These are phyloP conservation scores for Anguilla japonica DNA, from an alignment of 2,113 vertebrate species.

Conservation along the genomic window DNA sequence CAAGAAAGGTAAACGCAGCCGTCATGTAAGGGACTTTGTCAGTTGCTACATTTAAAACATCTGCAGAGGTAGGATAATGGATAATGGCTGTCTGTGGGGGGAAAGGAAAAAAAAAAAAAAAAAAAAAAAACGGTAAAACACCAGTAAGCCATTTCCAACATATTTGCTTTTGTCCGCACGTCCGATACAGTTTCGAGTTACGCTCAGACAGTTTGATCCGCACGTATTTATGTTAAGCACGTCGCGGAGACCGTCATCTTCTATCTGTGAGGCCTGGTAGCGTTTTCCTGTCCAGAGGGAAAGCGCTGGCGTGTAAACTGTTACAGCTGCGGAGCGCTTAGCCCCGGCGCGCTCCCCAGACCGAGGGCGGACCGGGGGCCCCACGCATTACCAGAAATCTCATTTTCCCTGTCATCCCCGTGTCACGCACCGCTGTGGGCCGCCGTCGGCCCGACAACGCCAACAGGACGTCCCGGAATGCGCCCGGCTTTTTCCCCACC, in stretches of 20 bases:
- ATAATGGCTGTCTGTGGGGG: neutral
- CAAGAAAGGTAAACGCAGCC: neutral
- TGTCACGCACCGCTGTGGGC: neutral
- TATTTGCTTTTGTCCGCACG: constrained; percentile 51
- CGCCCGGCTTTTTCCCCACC: neutral
- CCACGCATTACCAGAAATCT: neutral
- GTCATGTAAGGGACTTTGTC: neutral
- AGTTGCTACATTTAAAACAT: neutral
- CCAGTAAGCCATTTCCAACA: constrained; percentile 56
- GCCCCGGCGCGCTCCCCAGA: neutral
- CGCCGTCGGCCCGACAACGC: constrained; percentile 7
- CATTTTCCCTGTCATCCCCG: constrained; percentile 10
- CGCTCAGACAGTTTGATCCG: constrained; percentile 62
- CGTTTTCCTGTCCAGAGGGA: constrained; percentile 63
- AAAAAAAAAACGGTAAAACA: constrained; percentile 46
- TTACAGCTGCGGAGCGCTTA: constrained; percentile 57
- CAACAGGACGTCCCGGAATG: constrained; percentile 16
- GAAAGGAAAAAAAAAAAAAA: constrained; percentile 45
- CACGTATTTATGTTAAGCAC: constrained; percentile 65
- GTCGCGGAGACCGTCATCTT: neutral
- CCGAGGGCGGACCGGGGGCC: constrained; percentile 11
- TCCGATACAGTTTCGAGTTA: constrained; percentile 60
- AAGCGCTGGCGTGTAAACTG: constrained; percentile 70
- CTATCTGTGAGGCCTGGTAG: constrained; percentile 60
- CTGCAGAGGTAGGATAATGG: neutral